Evolutionary conservation across 2,888 invertebrate species (phyloP).

Genomic region (Nysson spinosus): DNA sequence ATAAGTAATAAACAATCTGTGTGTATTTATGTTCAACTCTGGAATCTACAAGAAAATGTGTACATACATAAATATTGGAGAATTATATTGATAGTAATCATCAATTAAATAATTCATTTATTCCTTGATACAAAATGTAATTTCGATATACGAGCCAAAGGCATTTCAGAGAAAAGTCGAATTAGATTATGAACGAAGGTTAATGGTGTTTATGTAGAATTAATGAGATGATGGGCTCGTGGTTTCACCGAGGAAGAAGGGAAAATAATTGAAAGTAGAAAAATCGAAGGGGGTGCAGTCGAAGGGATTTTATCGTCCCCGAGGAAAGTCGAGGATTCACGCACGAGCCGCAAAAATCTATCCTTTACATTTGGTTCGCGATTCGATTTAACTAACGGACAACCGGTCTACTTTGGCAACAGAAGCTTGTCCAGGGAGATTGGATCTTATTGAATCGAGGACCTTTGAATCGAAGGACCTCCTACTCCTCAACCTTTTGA

Average conservation of each 20-base stretch:
- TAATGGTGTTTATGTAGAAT: too few species aligned
- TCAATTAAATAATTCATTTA: too few species aligned
- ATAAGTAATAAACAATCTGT: too few species aligned
- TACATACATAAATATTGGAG: too few species aligned
- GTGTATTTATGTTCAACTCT: too few species aligned
- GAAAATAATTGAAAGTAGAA: neutral
- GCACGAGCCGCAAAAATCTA: slow-evolving; percentile 39
- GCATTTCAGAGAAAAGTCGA: too few species aligned
- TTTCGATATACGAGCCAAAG: too few species aligned
- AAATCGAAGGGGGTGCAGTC: slow-evolving; percentile 29
- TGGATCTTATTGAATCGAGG: slow-evolving; percentile 58
- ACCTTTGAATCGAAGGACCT: slow-evolving; percentile 42
- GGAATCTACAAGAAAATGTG: too few species aligned
- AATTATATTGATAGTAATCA: too few species aligned
- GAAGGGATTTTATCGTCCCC: slow-evolving; percentile 21
- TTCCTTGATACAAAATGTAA: too few species aligned
- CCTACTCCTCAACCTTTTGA: neutral
- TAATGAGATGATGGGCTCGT: neutral
- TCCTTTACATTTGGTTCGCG: slow-evolving; percentile 53
- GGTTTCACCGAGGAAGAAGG: neutral
- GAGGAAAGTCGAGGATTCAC: slow-evolving; percentile 39
- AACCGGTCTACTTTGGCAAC: slow-evolving; percentile 35
- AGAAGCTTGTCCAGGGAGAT: slow-evolving; percentile 54
- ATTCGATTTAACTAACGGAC: slow-evolving; percentile 56
- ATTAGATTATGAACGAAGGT: too few species aligned